A percentile compares a stretch with the other conserved stretches of the same genome.
Conservation (phyloP, 2,888 invertebrate genomes). For the Tineola bisselliella region DNA sequence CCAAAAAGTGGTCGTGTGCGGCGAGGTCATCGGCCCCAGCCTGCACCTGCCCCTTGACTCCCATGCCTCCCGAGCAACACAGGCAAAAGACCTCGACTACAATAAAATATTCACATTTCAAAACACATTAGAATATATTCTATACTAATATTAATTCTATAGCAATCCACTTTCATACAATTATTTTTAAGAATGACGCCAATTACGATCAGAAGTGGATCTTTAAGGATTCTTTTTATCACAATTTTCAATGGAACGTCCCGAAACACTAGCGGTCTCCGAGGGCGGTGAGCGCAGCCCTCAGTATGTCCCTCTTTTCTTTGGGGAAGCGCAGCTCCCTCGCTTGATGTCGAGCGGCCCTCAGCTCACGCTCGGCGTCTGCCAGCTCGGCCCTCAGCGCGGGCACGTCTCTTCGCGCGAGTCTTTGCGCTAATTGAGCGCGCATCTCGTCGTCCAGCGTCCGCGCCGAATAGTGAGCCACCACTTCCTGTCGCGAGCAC, state of each 20-base stretch:
- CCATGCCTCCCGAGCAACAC: background rate
- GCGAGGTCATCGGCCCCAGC: background rate
- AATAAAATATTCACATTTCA: background rate
- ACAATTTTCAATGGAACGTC: background rate
- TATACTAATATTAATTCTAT: background rate
- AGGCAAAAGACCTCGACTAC: background rate
- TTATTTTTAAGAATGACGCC: too few species aligned
- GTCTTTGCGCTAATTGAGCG: conserved; percentile 94
- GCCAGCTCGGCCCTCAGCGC: conserved; percentile 84
- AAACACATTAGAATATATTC: background rate
- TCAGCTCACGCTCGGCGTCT: conserved; percentile 87
- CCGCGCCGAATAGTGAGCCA: conserved; percentile 92
- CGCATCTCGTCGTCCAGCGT: conserved; percentile 95
- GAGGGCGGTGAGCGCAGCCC: conserved; percentile 10
- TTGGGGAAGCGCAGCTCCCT: conserved; percentile 93
- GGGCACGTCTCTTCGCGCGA: conserved; percentile 84
- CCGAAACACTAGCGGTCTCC: background rate
- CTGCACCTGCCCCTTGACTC: background rate
- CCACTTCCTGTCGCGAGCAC: conserved; percentile 92
- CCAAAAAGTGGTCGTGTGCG: background rate
- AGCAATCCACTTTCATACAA: too few species aligned
- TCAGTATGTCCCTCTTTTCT: conserved; percentile 92
- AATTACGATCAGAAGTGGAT: too few species aligned
- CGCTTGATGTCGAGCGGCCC: conserved; percentile 85
- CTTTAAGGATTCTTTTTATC: background rate